These are phyloP conservation scores for Eulithis prunata DNA, from an alignment of 2,888 invertebrate species.

Conservation along the genomic window DNA sequence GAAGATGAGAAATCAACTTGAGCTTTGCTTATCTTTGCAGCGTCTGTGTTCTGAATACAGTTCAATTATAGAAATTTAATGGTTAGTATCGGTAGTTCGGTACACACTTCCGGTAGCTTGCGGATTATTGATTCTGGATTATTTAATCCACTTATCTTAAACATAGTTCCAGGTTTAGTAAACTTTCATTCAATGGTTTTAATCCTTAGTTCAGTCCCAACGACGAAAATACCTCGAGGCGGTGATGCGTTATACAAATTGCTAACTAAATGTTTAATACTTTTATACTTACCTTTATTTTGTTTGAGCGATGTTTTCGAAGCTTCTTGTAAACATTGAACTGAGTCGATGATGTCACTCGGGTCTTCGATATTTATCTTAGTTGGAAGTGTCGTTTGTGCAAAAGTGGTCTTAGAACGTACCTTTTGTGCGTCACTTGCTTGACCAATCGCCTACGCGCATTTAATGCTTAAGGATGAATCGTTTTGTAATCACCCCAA, in stretches of 20 bases:
- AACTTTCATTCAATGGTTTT: not conserved
- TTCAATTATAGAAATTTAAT: conserved; percentile 50
- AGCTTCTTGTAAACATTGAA: conserved; percentile 60
- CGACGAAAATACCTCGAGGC: too few species aligned
- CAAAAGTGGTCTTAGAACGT: conserved; percentile 54
- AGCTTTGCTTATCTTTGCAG: conserved; percentile 62
- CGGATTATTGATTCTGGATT: conserved; percentile 32
- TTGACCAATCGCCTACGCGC: conserved; percentile 56
- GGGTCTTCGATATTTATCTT: conserved; percentile 52
- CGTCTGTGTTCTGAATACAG: conserved; percentile 61
- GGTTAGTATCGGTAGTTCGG: conserved; percentile 37
- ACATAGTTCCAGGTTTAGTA: not conserved
- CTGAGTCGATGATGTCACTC: conserved; percentile 72
- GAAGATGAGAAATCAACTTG: conserved; percentile 51
- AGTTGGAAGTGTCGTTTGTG: conserved; percentile 57
- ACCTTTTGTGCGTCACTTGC: conserved; percentile 62
- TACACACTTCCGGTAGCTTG: conserved; percentile 4
- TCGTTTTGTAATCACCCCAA: conserved; percentile 46
- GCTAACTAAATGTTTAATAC: too few species aligned
- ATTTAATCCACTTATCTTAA: not conserved
- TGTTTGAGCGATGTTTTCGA: conserved; percentile 31
- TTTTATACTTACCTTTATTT: not conserved
- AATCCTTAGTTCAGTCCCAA: too few species aligned
- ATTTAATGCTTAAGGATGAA: conserved; percentile 52
- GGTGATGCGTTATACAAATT: too few species aligned